These are phyloP conservation scores for Platysternon megacephalum DNA, from an alignment of 2,113 vertebrate species.

Conservation along the genomic window DNA sequence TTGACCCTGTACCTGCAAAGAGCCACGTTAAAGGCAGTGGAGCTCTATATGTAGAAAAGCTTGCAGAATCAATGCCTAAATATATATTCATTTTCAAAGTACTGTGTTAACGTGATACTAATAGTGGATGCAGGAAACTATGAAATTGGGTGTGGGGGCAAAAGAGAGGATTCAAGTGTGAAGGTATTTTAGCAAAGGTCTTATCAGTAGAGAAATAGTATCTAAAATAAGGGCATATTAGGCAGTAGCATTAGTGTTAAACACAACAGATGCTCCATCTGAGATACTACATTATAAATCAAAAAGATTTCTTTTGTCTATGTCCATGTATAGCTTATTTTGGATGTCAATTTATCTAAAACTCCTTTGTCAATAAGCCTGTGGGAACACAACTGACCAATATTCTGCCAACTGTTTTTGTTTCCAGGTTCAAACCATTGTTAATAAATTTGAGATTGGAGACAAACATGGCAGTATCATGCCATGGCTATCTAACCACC, in stretches of 20 bases:
- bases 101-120: not conserved
- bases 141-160: not conserved
- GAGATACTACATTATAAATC: not conserved
- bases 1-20: not conserved
- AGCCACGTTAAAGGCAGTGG: not conserved
- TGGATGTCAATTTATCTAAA: not conserved
- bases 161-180: not conserved
- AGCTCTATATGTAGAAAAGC: not conserved
- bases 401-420: not conserved
- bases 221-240: not conserved
- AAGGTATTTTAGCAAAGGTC: not conserved
- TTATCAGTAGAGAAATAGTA: not conserved
- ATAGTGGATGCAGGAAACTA: rapidly evolving
- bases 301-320: not conserved
- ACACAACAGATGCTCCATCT: not conserved
- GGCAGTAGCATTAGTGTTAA: rapidly evolving
- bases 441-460: not conserved
- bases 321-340: not conserved
- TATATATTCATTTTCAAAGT: not conserved
- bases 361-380: not conserved
- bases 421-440: not conserved
- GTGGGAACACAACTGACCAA: not conserved
- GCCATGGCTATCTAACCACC: not conserved
- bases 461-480: not conserved
- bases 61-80: not conserved